phyloP scores from a whole-genome alignment of 23 tunicate species.

The Halocynthia aurantium region DNA sequence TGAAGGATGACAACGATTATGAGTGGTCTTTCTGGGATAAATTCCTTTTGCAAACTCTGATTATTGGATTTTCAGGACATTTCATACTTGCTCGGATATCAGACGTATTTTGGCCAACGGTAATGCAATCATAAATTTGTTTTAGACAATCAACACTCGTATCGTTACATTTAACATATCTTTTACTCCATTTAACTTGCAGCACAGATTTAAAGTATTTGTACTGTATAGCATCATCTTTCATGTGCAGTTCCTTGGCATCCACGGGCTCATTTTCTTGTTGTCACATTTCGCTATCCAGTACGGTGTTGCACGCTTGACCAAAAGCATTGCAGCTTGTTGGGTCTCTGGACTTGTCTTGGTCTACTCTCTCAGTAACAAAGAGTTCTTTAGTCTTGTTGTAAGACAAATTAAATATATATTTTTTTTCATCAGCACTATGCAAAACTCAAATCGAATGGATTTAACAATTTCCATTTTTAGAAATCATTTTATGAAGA shows the following conservation, averaged over 20 bases:
- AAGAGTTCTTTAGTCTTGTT: too few relatives aligned
- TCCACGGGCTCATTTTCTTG: conserved; percentile 13
- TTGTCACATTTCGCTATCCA: conserved; percentile 17
- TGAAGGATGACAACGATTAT: conserved; percentile 44
- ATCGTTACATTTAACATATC: too few relatives aligned
- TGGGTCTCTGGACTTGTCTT: conserved; percentile 6
- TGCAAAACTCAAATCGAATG: too few relatives aligned
- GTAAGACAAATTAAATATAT: background rate
- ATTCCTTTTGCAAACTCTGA: conserved; percentile 25
- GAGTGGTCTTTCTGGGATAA: conserved; percentile 71
- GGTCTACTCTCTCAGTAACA: conserved; percentile 1
- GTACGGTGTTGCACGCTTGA: background rate
- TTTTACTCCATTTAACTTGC: too few relatives aligned
- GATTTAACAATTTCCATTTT: background rate
- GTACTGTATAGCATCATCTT: conserved; percentile 5
- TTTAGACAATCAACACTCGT: background rate
- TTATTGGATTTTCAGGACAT: conserved; percentile 34
- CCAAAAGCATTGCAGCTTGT: background rate
- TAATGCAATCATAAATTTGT: background rate
- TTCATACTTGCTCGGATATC: conserved; percentile 40
- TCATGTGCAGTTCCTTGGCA: background rate
- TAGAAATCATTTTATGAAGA: conserved; percentile 9
- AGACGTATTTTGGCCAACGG: conserved; percentile 18
- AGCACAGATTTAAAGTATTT: conserved; percentile 11
- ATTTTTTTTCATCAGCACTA: background rate